Base-by-base conservation (phyloP, 2,113 vertebrate genomes). In the Phodopus roborovskii region DNA sequence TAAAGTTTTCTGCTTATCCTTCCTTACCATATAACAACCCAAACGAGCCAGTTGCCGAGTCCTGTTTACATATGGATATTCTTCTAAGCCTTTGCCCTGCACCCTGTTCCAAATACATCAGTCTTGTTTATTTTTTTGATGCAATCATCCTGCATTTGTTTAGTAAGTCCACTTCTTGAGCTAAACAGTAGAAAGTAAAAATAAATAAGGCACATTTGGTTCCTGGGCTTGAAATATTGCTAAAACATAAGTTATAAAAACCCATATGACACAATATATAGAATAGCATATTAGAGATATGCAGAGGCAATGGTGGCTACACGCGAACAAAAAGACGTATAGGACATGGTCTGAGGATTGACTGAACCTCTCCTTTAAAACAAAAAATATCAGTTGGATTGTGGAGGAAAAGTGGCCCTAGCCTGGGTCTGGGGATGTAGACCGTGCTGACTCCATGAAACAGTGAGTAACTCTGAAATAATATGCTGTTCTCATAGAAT, bases 161-260 rank as follows among this genome's bases (percentile, higher is more conserved):
- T 86, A 78, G 36, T 94, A 39, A 83, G 20, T 91, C 4, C 12
- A 75, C 13, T 78, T 94, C 66, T 83, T 87, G 39, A 96, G 10
- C 53, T 94, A 93, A 97, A 89, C 33, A 84, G 11, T 71, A 78
- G n/a, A 56, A 75, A 75, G 22, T 60, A 95, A 85, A 96, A 93
- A 93, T 91, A 91, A 93, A 12, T 48, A 71, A 77, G 11, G 70
- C 28, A 56, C 4, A 53, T 68, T 85, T 48, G 17, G 11, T 92
- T 17, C 94, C 33, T 90, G 10, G 5, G 22, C 12, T 85, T 24
- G 45, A 88, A 22, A 86, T 42, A 87, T 16, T 88, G 17, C 60
- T 12, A 73, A 66, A 42, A 10, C 12, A 20, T 64, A 26, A 90
- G 5, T 1, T 24, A 60, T 73, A 94, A 84, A 94, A 92, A 19